These are phyloP conservation scores for Nematolebias whitei DNA, from an alignment of 2,113 vertebrate genomes.

Conservation along the genomic window DNA sequence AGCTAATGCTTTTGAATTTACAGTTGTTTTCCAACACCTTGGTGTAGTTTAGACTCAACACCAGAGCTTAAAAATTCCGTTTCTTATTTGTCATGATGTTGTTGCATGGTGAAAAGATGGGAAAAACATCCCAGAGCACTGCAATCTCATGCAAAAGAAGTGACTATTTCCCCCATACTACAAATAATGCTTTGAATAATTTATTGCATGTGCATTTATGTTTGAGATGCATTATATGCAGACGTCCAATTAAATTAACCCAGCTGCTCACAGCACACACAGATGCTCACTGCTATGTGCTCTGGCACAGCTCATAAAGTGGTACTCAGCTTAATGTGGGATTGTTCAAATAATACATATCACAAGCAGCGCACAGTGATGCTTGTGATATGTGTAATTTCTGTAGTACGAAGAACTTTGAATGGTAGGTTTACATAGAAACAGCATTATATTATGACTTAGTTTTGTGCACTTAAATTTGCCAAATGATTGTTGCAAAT, in stretches of 20 bases:
- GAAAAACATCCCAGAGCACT: constrained; percentile 17
- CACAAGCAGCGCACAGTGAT: background rate
- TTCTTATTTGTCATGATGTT: constrained; percentile 18
- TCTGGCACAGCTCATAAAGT: constrained; percentile 13
- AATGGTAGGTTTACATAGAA: background rate
- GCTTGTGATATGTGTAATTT: background rate
- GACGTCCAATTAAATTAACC: constrained; percentile 7
- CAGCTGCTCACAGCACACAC: constrained; percentile 11
- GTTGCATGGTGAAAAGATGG: constrained; percentile 2
- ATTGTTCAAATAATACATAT: constrained; percentile 2
- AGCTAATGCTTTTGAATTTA: background rate
- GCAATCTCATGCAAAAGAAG: constrained; percentile 10
- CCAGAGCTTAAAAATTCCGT: constrained; percentile 13
- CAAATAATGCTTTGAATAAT: constrained; percentile 21
- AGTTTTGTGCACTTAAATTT: background rate
- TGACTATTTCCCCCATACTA: background rate
- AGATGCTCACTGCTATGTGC: background rate
- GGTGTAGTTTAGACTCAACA: background rate
- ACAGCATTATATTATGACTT: background rate
- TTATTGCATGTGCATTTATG: constrained; percentile 8
- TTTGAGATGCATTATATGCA: constrained; percentile 24
- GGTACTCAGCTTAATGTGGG: constrained; percentile 16
- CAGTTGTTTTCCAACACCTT: background rate
- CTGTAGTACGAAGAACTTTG: no score
- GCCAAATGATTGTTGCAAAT: constrained; percentile 15